Evolutionary conservation across 2,113 vertebrate genomes (phyloP), one percentile per base, ranked within the genome.

Genomic region (Tupaia tana): DNA sequence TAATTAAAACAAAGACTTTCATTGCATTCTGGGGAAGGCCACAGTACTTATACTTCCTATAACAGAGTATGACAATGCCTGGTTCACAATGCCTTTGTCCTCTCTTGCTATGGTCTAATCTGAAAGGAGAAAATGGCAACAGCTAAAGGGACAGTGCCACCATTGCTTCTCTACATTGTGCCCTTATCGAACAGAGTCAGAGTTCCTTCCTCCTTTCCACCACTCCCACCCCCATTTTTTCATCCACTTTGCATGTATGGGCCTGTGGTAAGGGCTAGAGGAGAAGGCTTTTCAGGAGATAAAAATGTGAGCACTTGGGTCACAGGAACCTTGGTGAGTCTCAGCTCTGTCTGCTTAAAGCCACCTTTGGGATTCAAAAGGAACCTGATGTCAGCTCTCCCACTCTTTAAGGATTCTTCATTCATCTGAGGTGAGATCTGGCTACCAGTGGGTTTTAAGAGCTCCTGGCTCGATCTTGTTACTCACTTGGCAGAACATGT

Each of bases 201-300:
- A 9, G 20, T 43, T 19, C 82, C 34, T 75, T 25, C 9, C 54
- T 84, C 66, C 19, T 2, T 29, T 3, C 59, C 2, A 9, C 9
- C 10, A 3, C 56, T 19, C 10, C 1, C 6, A 3, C 59, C 29
- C 12, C 0, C 5, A 4, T 66, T 43, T 12, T 6, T 27, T 69
- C 22, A 59, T 25, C 58, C 20, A 67, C n/a, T 77, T 43, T 63
- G n/a, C 67, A 25, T 7, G 14, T 29, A 25, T 7, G 14, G 24
- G 10, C 20, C 75, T 52, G 59, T 61, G 90, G 27, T 74, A 25
- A 83, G 78, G 29, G 61, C 16, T 79, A 14, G 25, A 63, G 4
- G 19, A 84, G 52, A 52, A 77, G n/a, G 2, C 71, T 89, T 73
- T 27, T 34, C 81, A 83, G 56, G 29, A 87, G 81, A 29, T 71